Conservation (phyloP, 2,113 vertebrate genomes). For the Ariopsis seemanni region DNA sequence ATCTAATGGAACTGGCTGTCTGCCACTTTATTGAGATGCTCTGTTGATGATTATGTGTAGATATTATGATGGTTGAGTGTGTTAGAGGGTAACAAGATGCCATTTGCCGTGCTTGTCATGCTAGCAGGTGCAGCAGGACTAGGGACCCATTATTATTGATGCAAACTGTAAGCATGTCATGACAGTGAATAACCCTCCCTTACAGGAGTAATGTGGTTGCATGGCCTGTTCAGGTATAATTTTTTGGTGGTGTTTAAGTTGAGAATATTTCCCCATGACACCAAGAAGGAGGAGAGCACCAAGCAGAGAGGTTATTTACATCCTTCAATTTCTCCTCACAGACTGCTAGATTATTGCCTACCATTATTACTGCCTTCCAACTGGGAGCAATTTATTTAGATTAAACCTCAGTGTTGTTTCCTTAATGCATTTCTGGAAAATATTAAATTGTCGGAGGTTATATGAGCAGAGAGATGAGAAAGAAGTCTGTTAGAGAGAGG, state of each 20-base stretch:
- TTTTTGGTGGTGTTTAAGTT: constrained; percentile 23
- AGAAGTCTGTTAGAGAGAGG: constrained; percentile 6
- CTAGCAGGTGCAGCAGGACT: constrained; percentile 51
- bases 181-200: background rate
- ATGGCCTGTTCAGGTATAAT: constrained; percentile 32
- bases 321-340: constrained; percentile 72
- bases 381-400: constrained; percentile 79
- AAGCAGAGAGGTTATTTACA: constrained; percentile 71
- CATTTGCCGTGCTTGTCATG: constrained; percentile 53
- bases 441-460: constrained; percentile 57
- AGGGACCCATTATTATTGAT: constrained; percentile 51
- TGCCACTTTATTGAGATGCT: constrained; percentile 25
- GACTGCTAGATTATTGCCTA: constrained; percentile 72
- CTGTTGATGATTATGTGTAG: constrained; percentile 17
- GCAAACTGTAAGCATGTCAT: constrained; percentile 2
- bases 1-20: constrained; percentile 14
- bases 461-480: constrained; percentile 33
- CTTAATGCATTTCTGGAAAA: constrained; percentile 65
- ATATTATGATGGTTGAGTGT: constrained; percentile 30
- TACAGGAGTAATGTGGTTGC: constrained; percentile 34
- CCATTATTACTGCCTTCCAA: constrained; percentile 74
- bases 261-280: constrained; percentile 46
- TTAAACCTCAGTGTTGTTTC: constrained; percentile 74
- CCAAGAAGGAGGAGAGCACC: constrained; percentile 49
- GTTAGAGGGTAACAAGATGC: constrained; percentile 62